Evolutionary conservation across 1,140 invertebrate genomes (phyloP).

Genomic region (Glossosoma conforme): DNA sequence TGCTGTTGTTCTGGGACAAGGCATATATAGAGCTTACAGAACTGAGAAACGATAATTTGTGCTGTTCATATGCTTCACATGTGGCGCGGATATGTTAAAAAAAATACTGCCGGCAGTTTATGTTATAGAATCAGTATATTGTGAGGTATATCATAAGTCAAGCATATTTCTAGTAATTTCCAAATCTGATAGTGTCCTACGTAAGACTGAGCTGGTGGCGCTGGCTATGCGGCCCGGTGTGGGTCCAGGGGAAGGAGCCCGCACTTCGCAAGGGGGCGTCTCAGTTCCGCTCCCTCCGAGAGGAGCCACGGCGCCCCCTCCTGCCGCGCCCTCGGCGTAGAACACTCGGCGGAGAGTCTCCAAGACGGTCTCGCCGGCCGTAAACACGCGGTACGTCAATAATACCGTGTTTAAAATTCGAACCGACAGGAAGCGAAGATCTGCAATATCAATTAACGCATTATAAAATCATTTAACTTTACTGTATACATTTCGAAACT

Average conservation of each 20-base stretch:
- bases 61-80: too few relatives aligned
- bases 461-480: neutral
- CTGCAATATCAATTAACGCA: slow-evolving; percentile 39
- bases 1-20: too few relatives aligned
- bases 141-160: too few relatives aligned
- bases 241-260: slow-evolving; percentile 23
- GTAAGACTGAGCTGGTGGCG: slow-evolving; percentile 66
- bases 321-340: slow-evolving; percentile 53
- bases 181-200: too few relatives aligned
- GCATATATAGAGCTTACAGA: too few relatives aligned
- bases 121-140: too few relatives aligned
- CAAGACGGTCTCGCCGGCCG: slow-evolving; percentile 80
- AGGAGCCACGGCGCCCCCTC: slow-evolving; percentile 34
- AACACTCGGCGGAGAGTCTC: slow-evolving; percentile 83
- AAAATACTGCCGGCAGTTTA: too few relatives aligned
- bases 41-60: too few relatives aligned
- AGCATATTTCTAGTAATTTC: too few relatives aligned
- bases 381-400: slow-evolving; percentile 89
- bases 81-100: too few relatives aligned
- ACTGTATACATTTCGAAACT: neutral
- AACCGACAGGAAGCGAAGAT: slow-evolving; percentile 85
- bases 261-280: slow-evolving; percentile 16
- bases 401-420: slow-evolving; percentile 94
- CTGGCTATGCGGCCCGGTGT: slow-evolving; percentile 41
- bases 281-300: neutral